Percentiles rank a stretch among this genome's conserved stretches.
Conservation (phyloP, 2,888 invertebrate species). For the Deroplatys truncata region DNA sequence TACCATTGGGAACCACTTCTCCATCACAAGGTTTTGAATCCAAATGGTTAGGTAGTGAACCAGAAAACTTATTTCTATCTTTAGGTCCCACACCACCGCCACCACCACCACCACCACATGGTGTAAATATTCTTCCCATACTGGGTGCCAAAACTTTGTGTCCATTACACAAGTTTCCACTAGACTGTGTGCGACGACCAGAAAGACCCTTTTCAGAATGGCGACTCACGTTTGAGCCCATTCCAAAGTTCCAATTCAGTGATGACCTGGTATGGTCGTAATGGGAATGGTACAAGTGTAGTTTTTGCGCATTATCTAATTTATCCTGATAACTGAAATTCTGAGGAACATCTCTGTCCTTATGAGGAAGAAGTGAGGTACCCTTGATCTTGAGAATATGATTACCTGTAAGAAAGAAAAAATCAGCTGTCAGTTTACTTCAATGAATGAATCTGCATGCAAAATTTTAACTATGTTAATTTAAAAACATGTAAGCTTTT, state of each 20-base stretch:
- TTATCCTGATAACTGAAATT: not conserved
- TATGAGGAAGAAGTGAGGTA: not conserved
- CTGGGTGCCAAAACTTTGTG: slow-evolving; percentile 37
- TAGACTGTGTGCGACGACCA: slow-evolving; percentile 67
- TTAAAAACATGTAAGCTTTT: no score
- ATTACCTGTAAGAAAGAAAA: not conserved
- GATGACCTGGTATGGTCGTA: not conserved
- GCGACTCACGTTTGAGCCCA: slow-evolving; percentile 77
- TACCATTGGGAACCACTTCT: slow-evolving; percentile 31
- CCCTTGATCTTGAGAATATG: not conserved
- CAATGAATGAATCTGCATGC: no score
- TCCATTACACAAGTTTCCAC: slow-evolving; percentile 69
- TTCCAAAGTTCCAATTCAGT: slow-evolving; percentile 37
- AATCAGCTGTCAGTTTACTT: not conserved
- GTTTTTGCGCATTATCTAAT: not conserved
- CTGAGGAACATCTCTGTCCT: not conserved
- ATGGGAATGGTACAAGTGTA: not conserved
- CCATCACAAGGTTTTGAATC: slow-evolving; percentile 48
- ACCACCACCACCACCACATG: slow-evolving; percentile 42
- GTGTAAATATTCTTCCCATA: slow-evolving; percentile 50
- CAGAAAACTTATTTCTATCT: slow-evolving; percentile 47
- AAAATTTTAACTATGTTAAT: no score
- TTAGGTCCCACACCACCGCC: slow-evolving; percentile 35
- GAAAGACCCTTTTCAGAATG: slow-evolving; percentile 68
- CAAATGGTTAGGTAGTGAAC: slow-evolving; percentile 66